phyloP scores from a whole-genome alignment of 2,888 invertebrate species.

The Barypeithes pellucidus region DNA sequence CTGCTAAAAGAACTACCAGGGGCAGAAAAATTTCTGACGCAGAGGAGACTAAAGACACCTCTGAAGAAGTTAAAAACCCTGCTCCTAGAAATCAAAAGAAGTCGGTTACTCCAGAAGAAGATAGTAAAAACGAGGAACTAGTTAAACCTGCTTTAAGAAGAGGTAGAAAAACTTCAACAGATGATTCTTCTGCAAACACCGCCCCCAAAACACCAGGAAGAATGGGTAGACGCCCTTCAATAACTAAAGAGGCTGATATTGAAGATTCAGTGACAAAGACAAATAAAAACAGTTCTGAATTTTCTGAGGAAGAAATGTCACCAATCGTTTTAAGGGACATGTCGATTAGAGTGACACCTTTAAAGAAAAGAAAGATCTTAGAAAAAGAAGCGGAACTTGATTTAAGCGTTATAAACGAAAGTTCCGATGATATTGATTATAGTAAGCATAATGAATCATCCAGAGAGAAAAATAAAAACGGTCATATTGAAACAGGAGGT shows the following conservation, averaged over 20 bases:
- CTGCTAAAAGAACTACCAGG: slow-evolving; percentile 39
- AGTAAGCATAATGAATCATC: slow-evolving; percentile 24
- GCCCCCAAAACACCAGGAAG: slow-evolving; percentile 46
- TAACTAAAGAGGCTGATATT: slow-evolving; percentile 40
- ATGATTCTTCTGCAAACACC: slow-evolving; percentile 38
- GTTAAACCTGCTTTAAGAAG: slow-evolving; percentile 47
- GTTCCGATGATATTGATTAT: slow-evolving; percentile 51
- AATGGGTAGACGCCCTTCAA: slow-evolving; percentile 37
- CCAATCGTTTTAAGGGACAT: slow-evolving; percentile 27
- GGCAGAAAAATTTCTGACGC: slow-evolving; percentile 46
- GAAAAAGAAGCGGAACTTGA: slow-evolving; percentile 54
- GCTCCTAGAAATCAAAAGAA: slow-evolving; percentile 47
- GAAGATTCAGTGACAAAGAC: background rate
- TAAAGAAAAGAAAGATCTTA: slow-evolving; percentile 48
- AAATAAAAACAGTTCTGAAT: slow-evolving; percentile 24
- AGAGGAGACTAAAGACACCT: slow-evolving; percentile 42
- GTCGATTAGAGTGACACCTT: slow-evolving; percentile 41
- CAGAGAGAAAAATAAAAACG: slow-evolving; percentile 14
- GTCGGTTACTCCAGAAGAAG: slow-evolving; percentile 44
- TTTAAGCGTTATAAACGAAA: slow-evolving; percentile 57
- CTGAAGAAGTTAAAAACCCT: slow-evolving; percentile 41
- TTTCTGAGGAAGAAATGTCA: slow-evolving; percentile 43
- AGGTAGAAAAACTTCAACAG: slow-evolving; percentile 53
- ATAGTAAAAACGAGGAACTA: slow-evolving; percentile 18
- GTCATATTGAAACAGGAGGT: background rate